Base-by-base conservation (phyloP, 2,797 vertebrate species). In the Phoxinus dragarum region DNA sequence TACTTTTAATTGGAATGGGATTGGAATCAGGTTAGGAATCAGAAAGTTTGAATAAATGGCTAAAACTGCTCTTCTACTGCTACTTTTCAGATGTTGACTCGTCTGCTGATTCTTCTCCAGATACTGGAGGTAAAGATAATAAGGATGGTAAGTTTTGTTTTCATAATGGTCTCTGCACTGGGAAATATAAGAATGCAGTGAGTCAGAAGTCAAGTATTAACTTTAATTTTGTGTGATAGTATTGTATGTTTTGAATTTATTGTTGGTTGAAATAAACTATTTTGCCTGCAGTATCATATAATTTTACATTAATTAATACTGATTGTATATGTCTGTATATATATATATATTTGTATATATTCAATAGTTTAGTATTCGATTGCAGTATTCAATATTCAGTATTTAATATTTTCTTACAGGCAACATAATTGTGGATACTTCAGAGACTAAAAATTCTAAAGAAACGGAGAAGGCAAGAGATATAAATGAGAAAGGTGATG, bases 401-500 rank as follows among this genome's bases (percentile, higher is more conserved):
- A 3, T 56, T 54, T 3, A 56, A 23, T 56, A 23, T 23, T 56
- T 1, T 56, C 54, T 56, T 56, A 23, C 9, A 56, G 23, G 11
- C 56, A 11, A 59, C 56, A n/a, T 3, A 59, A 5, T n/a, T 11
- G 56, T n/a, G 23, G 9, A 3, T 59, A 11, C 8, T 59, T n/a
- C 56, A 10, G 23, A 11, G 56, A 59, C 9, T 23, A n/a, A 14
- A 14, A 5, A 14, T 16, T 16, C 47, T 47, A 47, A 89, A 56
- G 11, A 59, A 2, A 81, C 0, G 23, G 81, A 49, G n/a, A 42
- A 36, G 66, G 34, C 42, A 42, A 56, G 3, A 34, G 68, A 76
- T 38, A 27, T 1, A 38, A 34, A 23, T 64, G 75, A 82, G 21
- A 47, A n/a, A n/a, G 88, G 67, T 1, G 88, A 90, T 72, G 89